Percentiles rank a stretch among this genome's conserved stretches.
phyloP scores from a whole-genome alignment of 2,888 invertebrate species.

The Pardosa pseudoannulata region DNA sequence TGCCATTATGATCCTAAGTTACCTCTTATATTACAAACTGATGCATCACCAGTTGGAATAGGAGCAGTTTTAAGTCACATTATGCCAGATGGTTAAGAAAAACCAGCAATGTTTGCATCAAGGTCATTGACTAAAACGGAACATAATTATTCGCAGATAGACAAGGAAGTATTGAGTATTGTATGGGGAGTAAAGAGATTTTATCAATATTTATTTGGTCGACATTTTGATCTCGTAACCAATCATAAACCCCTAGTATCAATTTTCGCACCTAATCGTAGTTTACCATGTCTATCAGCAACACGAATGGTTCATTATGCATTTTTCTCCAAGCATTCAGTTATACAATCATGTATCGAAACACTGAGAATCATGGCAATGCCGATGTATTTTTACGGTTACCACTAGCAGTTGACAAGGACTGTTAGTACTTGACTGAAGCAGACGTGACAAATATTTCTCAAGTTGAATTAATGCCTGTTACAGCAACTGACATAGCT shows the following conservation, averaged over 20 bases:
- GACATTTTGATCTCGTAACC: conserved; percentile 76
- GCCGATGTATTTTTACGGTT: conserved; percentile 47
- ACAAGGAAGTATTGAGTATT: conserved; percentile 77
- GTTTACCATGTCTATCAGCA: conserved; percentile 76
- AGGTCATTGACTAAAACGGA: conserved; percentile 73
- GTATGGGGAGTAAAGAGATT: conserved; percentile 76
- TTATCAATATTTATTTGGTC: conserved; percentile 76
- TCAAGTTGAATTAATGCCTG: conserved; percentile 45
- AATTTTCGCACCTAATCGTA: conserved; percentile 76
- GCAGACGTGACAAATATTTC: conserved; percentile 51
- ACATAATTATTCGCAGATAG: conserved; percentile 76
- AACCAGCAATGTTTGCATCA: conserved; percentile 74
- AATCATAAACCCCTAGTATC: conserved; percentile 76
- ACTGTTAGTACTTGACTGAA: conserved; percentile 50
- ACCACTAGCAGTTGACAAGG: conserved; percentile 50
- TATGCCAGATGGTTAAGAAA: conserved; percentile 76
- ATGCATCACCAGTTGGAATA: conserved; percentile 76
- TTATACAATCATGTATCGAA: conserved; percentile 55
- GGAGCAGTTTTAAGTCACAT: conserved; percentile 77
- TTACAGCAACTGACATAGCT: conserved; percentile 45
- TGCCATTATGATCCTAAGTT: conserved; percentile 74
- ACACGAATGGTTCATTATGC: conserved; percentile 76
- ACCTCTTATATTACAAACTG: conserved; percentile 75
- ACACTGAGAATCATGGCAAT: conserved; percentile 41
- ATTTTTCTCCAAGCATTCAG: conserved; percentile 54